Base-by-base conservation (phyloP, 2,888 invertebrate species). In the Elegia similella region DNA sequence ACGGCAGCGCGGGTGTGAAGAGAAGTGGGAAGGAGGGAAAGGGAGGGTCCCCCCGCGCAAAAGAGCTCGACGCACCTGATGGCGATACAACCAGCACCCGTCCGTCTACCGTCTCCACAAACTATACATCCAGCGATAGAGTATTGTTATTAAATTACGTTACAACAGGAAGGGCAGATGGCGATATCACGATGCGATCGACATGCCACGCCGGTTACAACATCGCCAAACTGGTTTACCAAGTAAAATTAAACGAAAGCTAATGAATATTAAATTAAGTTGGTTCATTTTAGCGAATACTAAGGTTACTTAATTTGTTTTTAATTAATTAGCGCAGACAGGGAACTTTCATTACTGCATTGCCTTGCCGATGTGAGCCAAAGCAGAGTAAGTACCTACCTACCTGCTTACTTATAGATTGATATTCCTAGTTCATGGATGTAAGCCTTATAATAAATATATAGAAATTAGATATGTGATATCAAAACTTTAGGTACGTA, bases 151-250 rank as follows among this genome's bases (percentile, higher is more conserved):
- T 62, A 62, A 66, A 30, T 56, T 60, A 63, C 65, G 69, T 71
- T 62, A 64, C 66, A 73, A 78, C 79, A 82, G 82, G 79, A 85
- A 84, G 80, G 75, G 76, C 84, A 86, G 82, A 84, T 87, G 86
- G 74, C 70, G 70, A 77, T 80, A 85, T 82, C 76, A 80, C 73
- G 68, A 67, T 64, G 62, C 63, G 62, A 15, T 53, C 56, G 43
- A 60, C 59, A 59, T 58, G 61, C 56, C 59, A 65, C 57, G 60
- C 59, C 62, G 67, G 62, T 63, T 66, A 66, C 61, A 62, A 59
- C 13, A 55, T 48, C 57, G 58, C 58, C 59, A 62, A 62, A 56
- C 53, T 48, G n/a, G 10, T 16, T 52, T 23, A 30, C 29, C 12
- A 10, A 46, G 34, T 32, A 42, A 43, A 42, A 29, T 34, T 50